Evolutionary conservation across 2,888 invertebrate genomes (phyloP).

Genomic region (Polyploca ridens): DNA sequence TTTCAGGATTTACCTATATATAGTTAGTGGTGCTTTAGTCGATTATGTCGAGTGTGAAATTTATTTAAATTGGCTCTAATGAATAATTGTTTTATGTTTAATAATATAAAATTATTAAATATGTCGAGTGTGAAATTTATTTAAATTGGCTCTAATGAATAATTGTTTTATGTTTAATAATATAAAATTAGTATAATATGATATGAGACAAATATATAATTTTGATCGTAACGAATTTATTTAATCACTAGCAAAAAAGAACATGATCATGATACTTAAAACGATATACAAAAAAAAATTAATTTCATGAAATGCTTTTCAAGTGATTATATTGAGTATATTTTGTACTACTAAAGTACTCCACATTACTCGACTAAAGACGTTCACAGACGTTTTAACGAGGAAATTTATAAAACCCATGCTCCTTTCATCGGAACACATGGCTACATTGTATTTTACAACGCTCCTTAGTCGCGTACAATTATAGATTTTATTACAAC

Average conservation of each 20-base stretch:
- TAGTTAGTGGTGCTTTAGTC: background rate
- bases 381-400: background rate
- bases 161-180: background rate
- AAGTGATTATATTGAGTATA: background rate
- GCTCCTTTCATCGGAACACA: conserved; percentile 6
- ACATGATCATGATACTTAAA: too few species aligned
- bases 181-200: too few species aligned
- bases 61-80: background rate
- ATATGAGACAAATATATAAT: too few species aligned
- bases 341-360: background rate
- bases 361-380: background rate
- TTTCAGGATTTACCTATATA: background rate
- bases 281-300: too few species aligned
- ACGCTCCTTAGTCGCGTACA: conserved; percentile 4
- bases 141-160: background rate
- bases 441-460: conserved; percentile 5
- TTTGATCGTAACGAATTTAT: too few species aligned
- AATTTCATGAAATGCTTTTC: background rate
- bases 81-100: background rate
- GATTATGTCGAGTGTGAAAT: background rate
- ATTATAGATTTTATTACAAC: conserved; percentile 9
- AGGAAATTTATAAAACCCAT: conserved; percentile 1
- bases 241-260: too few species aligned
- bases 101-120: too few species aligned
- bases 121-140: background rate